Base-by-base conservation (phyloP, 2,888 invertebrate genomes). In the Megamerina dolium region DNA sequence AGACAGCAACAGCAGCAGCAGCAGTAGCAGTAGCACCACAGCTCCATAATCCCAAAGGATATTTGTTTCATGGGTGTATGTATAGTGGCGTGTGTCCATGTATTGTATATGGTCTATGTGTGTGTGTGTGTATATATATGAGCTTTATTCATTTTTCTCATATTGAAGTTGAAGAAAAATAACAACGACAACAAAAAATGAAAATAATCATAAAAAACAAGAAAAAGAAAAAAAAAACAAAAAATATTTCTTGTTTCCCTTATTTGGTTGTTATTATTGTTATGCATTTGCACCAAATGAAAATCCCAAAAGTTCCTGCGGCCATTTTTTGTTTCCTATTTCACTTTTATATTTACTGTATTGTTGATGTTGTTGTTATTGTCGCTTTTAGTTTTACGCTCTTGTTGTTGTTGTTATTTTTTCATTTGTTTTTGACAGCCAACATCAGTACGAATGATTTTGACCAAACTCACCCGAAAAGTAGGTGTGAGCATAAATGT, bases 261-360 rank as follows among this genome's bases (percentile, higher is more conserved):
- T n/a, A n/a, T n/a, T n/a, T n/a, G n/a, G n/a, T 38, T 34, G 34
- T 14, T 34, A 17, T 32, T 26, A 4, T 3, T 20, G 14, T 13
- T 2, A 4, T 13, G 8, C 4, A 13, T 12, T 21, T 21, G 23
- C 34, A 33, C 40, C 39, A 54, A 46, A 49, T 53, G 54, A 57
- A 50, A 61, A 61, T 59, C 59, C 61, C 64, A 56, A 59, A 62
- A 60, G 61, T 61, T 63, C 60, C 56, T 56, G 60, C 57, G 58
- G 56, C 59, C 53, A 59, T 58, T 62, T 58, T 60, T 63, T 53
- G 23, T 23, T 23, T 23, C 23, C 23, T 8, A 23, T 23, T 23
- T 23, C n/a, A n/a, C n/a, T n/a, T n/a, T n/a, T n/a, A n/a, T n/a
- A n/a, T n/a, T n/a, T n/a, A n/a, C n/a, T n/a, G n/a, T n/a, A 18